Base-by-base conservation (phyloP, 2,113 vertebrate species). In the Macaca nemestrina region DNA sequence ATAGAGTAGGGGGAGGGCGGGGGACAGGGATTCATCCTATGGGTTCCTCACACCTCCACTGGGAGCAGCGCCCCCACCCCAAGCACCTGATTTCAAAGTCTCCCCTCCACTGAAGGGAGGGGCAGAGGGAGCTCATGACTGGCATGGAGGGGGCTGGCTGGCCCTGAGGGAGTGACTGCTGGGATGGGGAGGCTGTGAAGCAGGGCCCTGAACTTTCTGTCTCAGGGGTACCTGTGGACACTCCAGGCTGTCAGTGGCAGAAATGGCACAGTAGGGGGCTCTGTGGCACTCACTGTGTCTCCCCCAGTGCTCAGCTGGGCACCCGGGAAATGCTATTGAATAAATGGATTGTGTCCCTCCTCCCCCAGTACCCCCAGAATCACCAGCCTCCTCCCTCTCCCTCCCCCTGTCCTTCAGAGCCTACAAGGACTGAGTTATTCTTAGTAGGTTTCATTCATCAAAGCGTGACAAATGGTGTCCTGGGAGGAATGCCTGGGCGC, bases 381-480 rank as follows among this genome's bases (percentile, higher is more conserved):
- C 80, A 70, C 72, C 52, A 38, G 13, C 48, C 27, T 40, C 20
- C 30, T 43, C 30, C 9, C n/a, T 67, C 64, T 9, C 40, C 70
- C 48, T 45, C 43, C 32, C 64, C 64, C 80, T 86, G 94, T 67
- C 92, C 95, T 93, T 94, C 32, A 52, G 90, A 61, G 64, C 72
- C 90, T 61, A 43, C n/a, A 88, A 97, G 93, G 86, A 80, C 96
- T 87, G 92, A 94, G 97, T 92, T 98, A 98, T 97, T 98, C 96
- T 98, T 97, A 98, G 96, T 23, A 88, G 43, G 64, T 90, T 98
- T 97, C 96, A 97, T 98, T 98, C 96, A 96, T 96, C 92, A 90
- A 90, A 95, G 90, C 5, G 0, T 96, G 96, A 98, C 98, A 92
- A 90, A 92, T 6, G 1, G 81, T 93, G 95, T 90, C 94, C 96